Conservation (phyloP, 2,888 invertebrate species). For the Trachelus stipa region DNA sequence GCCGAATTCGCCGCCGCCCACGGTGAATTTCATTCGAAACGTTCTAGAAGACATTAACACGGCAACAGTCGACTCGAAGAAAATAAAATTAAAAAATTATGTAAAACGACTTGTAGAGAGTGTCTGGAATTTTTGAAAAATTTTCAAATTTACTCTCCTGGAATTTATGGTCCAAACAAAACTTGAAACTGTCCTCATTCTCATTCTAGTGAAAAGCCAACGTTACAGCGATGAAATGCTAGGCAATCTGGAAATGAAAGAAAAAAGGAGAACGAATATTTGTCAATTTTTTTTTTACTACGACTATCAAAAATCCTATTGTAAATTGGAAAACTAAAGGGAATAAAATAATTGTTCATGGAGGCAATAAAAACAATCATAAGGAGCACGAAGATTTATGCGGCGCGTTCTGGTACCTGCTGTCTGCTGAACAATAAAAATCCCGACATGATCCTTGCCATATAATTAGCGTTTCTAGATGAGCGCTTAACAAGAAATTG, state of each 20-base stretch:
- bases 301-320: not conserved
- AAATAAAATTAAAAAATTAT: not conserved
- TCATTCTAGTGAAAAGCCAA: not conserved
- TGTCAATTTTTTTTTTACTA: not conserved
- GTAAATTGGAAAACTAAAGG: not conserved
- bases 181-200: not conserved
- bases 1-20: not conserved
- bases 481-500: constrained; percentile 7
- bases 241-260: not conserved
- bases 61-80: not conserved
- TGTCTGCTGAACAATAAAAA: not conserved
- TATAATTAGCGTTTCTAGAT: constrained; percentile 6
- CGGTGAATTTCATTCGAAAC: not conserved
- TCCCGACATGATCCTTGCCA: not conserved
- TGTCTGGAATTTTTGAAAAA: not conserved
- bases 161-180: not conserved
- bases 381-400: not conserved
- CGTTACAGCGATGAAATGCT: not conserved
- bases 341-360: not conserved
- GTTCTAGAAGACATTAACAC: not conserved
- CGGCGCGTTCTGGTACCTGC: not conserved
- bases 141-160: not conserved
- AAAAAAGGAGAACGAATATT: not conserved
- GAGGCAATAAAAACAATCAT: not conserved
- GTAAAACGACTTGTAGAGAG: not conserved